A percentile compares a stretch with the other conserved stretches of the same genome.
Conservation (phyloP, 37 sponge, comb jelly and placozoan genomes). For the Halichondria panicea region DNA sequence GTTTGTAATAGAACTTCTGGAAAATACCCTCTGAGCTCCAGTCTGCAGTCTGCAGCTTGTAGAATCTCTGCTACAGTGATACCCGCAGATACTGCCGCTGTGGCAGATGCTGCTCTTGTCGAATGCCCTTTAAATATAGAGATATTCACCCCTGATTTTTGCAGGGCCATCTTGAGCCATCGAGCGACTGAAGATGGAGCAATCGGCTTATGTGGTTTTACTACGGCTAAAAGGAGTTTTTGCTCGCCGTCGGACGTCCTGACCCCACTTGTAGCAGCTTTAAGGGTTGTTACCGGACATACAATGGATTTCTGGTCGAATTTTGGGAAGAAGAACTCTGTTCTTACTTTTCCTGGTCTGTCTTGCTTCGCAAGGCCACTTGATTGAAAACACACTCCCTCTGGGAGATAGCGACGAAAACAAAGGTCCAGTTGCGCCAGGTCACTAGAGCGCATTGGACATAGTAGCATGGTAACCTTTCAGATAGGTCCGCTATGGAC, state of each 20-base stretch:
- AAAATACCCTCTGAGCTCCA: slow-evolving; percentile 42
- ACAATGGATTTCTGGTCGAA: too few relatives aligned
- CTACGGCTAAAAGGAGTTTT: slow-evolving; percentile 5
- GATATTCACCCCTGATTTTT: slow-evolving; percentile 30
- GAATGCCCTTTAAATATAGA: slow-evolving; percentile 46
- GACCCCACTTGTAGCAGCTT: background rate
- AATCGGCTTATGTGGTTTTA: slow-evolving; percentile 25
- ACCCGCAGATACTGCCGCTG: slow-evolving; percentile 20
- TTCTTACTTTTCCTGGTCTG: background rate
- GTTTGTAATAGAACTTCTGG: slow-evolving; percentile 44
- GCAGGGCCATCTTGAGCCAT: slow-evolving; percentile 27
- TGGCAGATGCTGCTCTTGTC: slow-evolving; percentile 7
- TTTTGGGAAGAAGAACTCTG: slow-evolving; percentile 5
- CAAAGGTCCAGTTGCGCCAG: background rate
- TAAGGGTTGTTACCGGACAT: slow-evolving; percentile 33
- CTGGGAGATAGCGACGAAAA: background rate
- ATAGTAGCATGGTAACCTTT: too few relatives aligned
- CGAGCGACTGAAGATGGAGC: slow-evolving; percentile 31
- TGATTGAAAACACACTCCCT: slow-evolving; percentile 13
- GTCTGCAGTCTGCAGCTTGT: slow-evolving; percentile 43
- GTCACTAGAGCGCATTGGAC: background rate
- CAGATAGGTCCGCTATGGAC: too few relatives aligned
- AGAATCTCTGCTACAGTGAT: slow-evolving; percentile 27
- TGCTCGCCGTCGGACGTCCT: background rate
- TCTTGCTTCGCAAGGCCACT: background rate